These are phyloP conservation scores for Thymelicus sylvestris DNA, from an alignment of 2,888 invertebrate genomes.

Conservation along the genomic window DNA sequence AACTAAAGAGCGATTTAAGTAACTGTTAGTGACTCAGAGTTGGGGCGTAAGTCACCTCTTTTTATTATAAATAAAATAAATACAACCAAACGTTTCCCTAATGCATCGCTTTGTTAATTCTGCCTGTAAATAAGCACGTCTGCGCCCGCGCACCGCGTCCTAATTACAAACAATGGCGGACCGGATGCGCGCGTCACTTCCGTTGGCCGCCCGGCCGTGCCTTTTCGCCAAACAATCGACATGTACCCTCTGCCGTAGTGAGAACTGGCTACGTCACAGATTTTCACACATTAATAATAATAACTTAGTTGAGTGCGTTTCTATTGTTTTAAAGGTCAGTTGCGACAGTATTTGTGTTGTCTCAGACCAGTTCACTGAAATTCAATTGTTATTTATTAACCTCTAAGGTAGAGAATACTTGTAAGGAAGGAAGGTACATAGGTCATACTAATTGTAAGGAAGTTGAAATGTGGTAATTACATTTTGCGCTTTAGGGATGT, in stretches of 20 bases:
- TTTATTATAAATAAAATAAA: too few relatives aligned
- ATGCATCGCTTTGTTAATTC: neutral
- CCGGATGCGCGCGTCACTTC: constrained; percentile 28
- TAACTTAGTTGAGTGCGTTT: neutral
- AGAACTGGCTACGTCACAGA: neutral
- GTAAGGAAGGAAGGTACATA: too few relatives aligned
- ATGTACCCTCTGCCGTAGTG: constrained; percentile 15
- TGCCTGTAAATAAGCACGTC: constrained; percentile 8
- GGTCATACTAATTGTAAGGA: too few relatives aligned
- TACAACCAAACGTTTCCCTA: neutral
- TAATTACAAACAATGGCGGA: constrained; percentile 32
- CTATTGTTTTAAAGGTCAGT: neutral
- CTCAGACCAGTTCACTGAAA: neutral
- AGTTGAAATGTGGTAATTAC: too few relatives aligned
- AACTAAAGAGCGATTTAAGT: too few relatives aligned
- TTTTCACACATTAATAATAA: constrained; percentile 9
- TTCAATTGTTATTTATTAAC: neutral
- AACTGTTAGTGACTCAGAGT: too few relatives aligned
- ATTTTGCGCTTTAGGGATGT: too few relatives aligned
- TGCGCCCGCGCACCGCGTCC: constrained; percentile 24
- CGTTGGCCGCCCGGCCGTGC: constrained; percentile 30
- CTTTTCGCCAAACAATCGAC: constrained; percentile 25
- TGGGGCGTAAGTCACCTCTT: too few relatives aligned
- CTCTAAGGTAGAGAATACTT: neutral
- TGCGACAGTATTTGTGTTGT: neutral